Evolutionary conservation across 2,797 vertebrate genomes (phyloP).

Genomic region (Nannoperca obscura): DNA sequence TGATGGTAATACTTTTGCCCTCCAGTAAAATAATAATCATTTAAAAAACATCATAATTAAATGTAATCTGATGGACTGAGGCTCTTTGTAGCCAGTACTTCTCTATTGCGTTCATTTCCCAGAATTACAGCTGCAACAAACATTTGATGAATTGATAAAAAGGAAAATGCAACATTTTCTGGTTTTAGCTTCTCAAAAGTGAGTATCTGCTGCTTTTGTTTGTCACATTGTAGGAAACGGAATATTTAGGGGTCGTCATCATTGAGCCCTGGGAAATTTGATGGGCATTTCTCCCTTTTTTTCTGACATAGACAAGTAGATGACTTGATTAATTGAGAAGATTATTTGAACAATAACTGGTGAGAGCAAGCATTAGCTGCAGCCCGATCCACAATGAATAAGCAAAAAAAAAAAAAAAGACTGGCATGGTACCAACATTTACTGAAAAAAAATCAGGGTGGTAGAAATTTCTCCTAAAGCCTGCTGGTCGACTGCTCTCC

Average conservation of each 20-base stretch:
- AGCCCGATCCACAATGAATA: not conserved
- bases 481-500: constrained; percentile 23
- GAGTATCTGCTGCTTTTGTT: not conserved
- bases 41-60: too few relatives aligned
- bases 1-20: too few relatives aligned
- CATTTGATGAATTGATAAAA: too few relatives aligned
- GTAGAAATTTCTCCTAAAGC: constrained; percentile 12
- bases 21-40: not conserved
- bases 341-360: not conserved
- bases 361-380: not conserved
- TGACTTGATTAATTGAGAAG: too few relatives aligned
- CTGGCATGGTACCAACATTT: not conserved
- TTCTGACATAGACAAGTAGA: not conserved
- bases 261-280: not conserved
- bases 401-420: not conserved
- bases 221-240: not conserved
- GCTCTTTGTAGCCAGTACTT: not conserved
- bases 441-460: constrained; percentile 11
- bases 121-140: not conserved
- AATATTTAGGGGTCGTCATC: not conserved
- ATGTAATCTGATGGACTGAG: not conserved
- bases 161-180: not conserved
- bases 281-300: not conserved
- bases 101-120: not conserved
- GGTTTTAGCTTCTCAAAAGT: not conserved